Evolutionary conservation across 2,113 vertebrate genomes (phyloP), one percentile per base, ranked within the genome.

Genomic region (Egretta garzetta): DNA sequence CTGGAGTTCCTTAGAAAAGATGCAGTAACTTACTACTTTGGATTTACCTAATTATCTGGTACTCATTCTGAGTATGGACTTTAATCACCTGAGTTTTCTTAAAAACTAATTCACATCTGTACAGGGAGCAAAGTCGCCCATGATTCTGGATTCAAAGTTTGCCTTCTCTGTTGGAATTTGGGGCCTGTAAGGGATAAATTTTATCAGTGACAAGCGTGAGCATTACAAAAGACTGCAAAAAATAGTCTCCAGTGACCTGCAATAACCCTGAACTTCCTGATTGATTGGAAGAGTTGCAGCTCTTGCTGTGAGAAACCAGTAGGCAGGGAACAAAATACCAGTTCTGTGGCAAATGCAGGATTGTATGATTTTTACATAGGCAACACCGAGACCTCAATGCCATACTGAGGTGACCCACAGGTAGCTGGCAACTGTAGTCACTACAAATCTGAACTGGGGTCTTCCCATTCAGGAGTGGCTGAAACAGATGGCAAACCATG

Each of bases 351-450:
- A 73, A 88, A 60, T 35, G 23, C 30, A 45, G 27, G 43, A 22
- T 30, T 82, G 32, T 64, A 26, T 3, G 1, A 4, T 82, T 91
- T 56, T 45, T 56, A 0, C 0, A 0, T 12, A 39, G 45, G 49
- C 52, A 79, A 7, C 39, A 24, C 14, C 0, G 1, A 47, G 70
- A 28, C 35, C 27, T 72, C 33, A 4, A 2, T 62, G 41, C 33
- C 12, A 4, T 30, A 9, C 12, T 47, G 43, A 60, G n/a, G 30
- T 50, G 50, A 90, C 28, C 63, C 39, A 2, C 62, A 56, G 74
- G 58, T 64, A 53, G 8, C 49, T 56, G 58, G n/a, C 32, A 14
- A 23, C 11, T 28, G 4, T 28, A 28, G 43, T 49, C 43, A 28
- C 53, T 37, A 5, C 2, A 1, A 33, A 18, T 53, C 56, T 81